Evolutionary conservation across 2,888 invertebrate genomes (phyloP), one percentile per base, ranked within the genome.

Genomic region (Tanytarsus gracilentus): DNA sequence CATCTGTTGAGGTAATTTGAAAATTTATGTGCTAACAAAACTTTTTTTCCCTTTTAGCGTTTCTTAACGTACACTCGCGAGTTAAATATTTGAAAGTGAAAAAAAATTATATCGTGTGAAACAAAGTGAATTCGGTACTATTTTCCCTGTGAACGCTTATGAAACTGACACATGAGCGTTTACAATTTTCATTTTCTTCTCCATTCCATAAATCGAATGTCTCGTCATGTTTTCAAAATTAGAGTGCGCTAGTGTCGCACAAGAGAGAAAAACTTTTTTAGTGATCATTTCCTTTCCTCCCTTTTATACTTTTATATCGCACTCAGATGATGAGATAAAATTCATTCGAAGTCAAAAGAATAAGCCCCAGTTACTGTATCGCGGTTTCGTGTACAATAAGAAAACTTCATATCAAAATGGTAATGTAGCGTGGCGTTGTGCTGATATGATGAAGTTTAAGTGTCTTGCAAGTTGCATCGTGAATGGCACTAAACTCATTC

Each of bases 291-390:
- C 21, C 8, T 40, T 59, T 33, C 50, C 16, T 60, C 36, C 16
- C 29, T 23, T 6, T 50, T 59, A 39, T 56, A 62, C 60, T 40
- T 36, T 14, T 33, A n/a, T 36, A 36, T 36, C 7, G 16, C 14
- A 16, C 1, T 61, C 62, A 14, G 36, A 2, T 14, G 69, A 65
- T 23, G 64, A 64, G 62, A 68, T 75, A 36, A 69, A 70, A 62
- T 76, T 74, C 64, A 75, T 76, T 64, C 69, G 75, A 60, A 76
- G 75, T 64, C 74, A 73, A 62, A 74, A 76, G 67, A 74, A 75
- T 65, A 75, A 75, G 64, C 72, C 75, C 4, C 75, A 76, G 60
- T 67, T 76, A 26, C 75, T 76, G 14, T 72, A 69, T 66, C 68
- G 70, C 49, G 70, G 71, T 25, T 74, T 67, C 63, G 74, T 74